Evolutionary conservation across 2,888 invertebrate genomes (phyloP).

Genomic region (Syrista parreyssii): DNA sequence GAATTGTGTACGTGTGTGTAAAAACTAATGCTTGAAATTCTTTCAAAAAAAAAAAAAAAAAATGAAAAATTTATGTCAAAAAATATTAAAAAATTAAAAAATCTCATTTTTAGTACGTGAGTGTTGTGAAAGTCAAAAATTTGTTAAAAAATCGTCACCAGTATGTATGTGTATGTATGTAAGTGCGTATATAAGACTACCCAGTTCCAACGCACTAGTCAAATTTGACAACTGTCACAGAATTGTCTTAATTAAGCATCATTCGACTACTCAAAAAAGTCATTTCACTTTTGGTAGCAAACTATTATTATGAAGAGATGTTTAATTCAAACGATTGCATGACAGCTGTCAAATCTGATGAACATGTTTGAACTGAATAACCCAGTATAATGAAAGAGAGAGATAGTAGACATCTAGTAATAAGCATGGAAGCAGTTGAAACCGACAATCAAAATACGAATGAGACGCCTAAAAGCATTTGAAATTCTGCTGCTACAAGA

Average conservation of each 20-base stretch:
- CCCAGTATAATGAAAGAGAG: constrained; percentile 6
- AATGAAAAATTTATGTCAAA: background rate
- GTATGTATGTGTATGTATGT: background rate
- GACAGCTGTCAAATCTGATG: constrained; percentile 27
- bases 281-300: too few relatives aligned
- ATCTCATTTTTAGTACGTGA: background rate
- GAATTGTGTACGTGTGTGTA: background rate
- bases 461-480: constrained; percentile 25
- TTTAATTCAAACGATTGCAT: background rate
- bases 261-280: too few relatives aligned
- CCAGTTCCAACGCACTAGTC: background rate
- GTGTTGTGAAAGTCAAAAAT: background rate
- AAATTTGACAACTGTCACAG: background rate
- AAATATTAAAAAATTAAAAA: constrained; percentile 8
- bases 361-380: background rate
- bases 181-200: background rate
- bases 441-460: constrained; percentile 7
- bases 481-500: constrained; percentile 26
- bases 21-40: background rate
- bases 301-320: too few relatives aligned
- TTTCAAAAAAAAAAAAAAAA: background rate
- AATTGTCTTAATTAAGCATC: background rate
- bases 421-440: constrained; percentile 21
- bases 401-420: constrained; percentile 18
- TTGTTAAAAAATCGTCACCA: background rate